Evolutionary conservation across 2,797 vertebrate genomes (phyloP).

Genomic region (Enteromius fasciolatus): DNA sequence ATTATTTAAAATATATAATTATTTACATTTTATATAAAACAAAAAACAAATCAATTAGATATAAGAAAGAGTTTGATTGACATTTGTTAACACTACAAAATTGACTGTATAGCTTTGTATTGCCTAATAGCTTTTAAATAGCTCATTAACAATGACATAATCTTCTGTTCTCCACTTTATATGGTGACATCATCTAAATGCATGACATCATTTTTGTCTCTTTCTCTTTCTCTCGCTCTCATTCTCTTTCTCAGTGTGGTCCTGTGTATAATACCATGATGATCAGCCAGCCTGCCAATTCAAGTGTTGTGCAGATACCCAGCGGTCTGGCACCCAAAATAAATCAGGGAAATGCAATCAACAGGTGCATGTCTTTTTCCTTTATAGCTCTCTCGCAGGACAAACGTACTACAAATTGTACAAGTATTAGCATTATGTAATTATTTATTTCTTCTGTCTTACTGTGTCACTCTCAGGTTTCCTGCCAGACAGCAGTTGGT

Average conservation of each 20-base stretch:
- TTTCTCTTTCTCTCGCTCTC: conserved; percentile 60
- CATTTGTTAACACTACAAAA: background rate
- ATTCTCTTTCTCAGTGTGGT: conserved; percentile 71
- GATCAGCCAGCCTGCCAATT: conserved; percentile 89
- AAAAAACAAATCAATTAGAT: background rate
- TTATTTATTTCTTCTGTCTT: conserved; percentile 65
- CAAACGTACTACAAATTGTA: background rate
- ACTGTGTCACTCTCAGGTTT: conserved; percentile 90
- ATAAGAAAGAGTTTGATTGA: background rate
- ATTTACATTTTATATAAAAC: no score
- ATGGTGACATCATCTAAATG: conserved; percentile 35
- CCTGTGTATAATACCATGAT: conserved; percentile 96
- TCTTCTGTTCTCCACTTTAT: conserved; percentile 13
- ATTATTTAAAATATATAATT: no score
- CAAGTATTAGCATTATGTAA: background rate
- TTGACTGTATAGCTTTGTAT: background rate
- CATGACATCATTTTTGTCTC: background rate
- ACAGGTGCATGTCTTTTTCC: conserved; percentile 72
- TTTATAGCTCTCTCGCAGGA: no score
- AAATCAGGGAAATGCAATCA: conserved; percentile 83
- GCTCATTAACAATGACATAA: conserved; percentile 49
- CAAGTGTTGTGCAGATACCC: conserved; percentile 90
- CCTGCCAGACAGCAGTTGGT: conserved; percentile 94
- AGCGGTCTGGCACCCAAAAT: conserved; percentile 86
- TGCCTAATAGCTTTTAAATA: background rate